Evolutionary conservation across 2,113 vertebrate genomes (phyloP).

Genomic region (Sporophila hypoxantha): DNA sequence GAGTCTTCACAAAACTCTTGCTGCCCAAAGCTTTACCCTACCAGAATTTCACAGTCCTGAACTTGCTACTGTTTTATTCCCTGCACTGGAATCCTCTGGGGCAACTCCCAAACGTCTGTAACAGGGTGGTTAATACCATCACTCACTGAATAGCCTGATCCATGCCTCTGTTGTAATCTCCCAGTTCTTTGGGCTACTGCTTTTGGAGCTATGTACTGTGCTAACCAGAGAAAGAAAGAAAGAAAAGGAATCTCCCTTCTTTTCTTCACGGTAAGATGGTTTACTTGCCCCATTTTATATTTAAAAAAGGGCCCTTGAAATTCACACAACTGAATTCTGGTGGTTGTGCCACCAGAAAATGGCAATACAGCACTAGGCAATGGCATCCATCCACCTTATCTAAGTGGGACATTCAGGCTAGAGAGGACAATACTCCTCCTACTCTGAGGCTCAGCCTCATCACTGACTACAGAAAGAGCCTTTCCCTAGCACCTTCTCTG

Average conservation of each 20-base stretch:
- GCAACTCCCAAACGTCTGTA: neutral
- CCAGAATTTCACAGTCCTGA: neutral
- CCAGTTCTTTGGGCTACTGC: neutral
- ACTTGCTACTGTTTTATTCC: neutral
- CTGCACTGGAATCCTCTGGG: neutral
- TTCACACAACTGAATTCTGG: neutral
- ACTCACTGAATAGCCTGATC: neutral
- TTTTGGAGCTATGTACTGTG: neutral
- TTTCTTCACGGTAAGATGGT: neutral
- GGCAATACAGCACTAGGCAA: neutral
- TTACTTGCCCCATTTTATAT: neutral
- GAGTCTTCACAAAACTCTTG: neutral
- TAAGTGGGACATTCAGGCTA: accelerated
- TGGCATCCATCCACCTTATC: neutral
- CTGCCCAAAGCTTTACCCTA: neutral
- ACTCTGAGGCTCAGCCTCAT: neutral
- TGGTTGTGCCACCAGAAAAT: neutral
- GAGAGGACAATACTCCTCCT: neutral
- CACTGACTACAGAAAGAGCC: neutral
- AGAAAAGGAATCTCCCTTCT: neutral
- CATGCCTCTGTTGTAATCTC: neutral
- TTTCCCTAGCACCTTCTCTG: neutral
- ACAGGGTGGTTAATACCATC: neutral
- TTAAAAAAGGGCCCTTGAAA: neutral
- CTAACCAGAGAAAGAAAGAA: neutral